phyloP scores from a whole-genome alignment of 2,888 invertebrate genomes.

The Acanthococcus lagerstroemiae region DNA sequence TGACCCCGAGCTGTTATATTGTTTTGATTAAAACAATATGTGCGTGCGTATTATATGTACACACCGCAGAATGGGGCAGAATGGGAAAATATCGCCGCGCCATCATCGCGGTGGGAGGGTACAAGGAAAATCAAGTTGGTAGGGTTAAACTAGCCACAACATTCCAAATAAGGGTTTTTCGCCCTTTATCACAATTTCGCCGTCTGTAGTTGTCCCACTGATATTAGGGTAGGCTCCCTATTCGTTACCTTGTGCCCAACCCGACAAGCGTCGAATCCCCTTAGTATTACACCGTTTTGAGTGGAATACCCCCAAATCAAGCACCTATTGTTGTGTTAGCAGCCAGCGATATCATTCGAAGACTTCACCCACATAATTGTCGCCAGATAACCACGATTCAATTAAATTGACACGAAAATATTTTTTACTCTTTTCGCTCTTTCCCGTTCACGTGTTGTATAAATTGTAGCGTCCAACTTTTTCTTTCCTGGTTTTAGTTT shows the following conservation, averaged over 20 bases:
- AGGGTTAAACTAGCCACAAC: slow-evolving; percentile 31
- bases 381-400: too few relatives aligned
- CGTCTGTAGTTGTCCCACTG: slow-evolving; percentile 26
- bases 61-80: too few relatives aligned
- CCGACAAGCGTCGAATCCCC: slow-evolving; percentile 13
- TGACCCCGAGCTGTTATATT: too few relatives aligned
- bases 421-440: too few relatives aligned
- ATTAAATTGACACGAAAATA: too few relatives aligned
- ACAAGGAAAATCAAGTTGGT: slow-evolving; percentile 18
- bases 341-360: too few relatives aligned
- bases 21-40: slow-evolving; percentile 22
- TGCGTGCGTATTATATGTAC: background rate
- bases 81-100: slow-evolving; percentile 2
- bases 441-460: too few relatives aligned
- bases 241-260: background rate
- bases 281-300: background rate
- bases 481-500: too few relatives aligned
- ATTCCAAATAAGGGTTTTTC: slow-evolving; percentile 23
- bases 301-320: slow-evolving; percentile 22
- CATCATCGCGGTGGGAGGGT: background rate
- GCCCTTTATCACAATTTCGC: slow-evolving; percentile 29
- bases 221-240: slow-evolving; percentile 29
- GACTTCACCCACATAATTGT: too few relatives aligned
- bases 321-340: slow-evolving; percentile 2
- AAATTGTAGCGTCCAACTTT: too few relatives aligned